Evolutionary conservation across 2,888 invertebrate genomes (phyloP), one percentile per base, ranked within the genome.

Genomic region (Drosophila fulvimacula): DNA sequence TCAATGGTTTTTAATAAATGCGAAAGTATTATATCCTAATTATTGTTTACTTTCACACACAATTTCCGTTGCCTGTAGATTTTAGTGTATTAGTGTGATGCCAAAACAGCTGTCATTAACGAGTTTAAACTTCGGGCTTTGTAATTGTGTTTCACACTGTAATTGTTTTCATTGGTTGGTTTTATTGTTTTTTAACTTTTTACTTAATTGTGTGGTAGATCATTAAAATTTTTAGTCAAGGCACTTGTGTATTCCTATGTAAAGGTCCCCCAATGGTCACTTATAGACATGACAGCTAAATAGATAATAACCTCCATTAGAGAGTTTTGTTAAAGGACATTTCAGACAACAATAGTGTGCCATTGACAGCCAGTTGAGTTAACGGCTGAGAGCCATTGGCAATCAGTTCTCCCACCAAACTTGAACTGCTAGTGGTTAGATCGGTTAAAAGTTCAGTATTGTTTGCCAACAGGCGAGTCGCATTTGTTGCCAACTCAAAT

Each of bases 211-310:
- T 53, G 17, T 66, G 41, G 46, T 57, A 42, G 15, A 58, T 46
- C 46, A 60, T 58, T 27, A 55, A 41, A 63, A 61, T 58, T 65
- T 59, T 66, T 64, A 59, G 36, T 63, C 57, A 76, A 82, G 88
- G 79, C 81, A 87, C 88, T 76, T 61, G n/a, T 61, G 11, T 38
- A 38, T 51, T 79, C 61, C 53, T 74, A 70, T 84, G 61, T 69
- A 81, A 69, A 86, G 44, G 44, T 73, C 70, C 64, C 64, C 71
- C 61, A 69, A 61, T 64, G 59, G 51, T 51, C 53, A 48, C 27
- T 30, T 46, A 71, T 55, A 66, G 67, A 68, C 76, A 82, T 82
- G 59, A 52, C 52, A 57, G 61, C 70, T 69, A 69, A 66, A 42
- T 81, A 53, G 52, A 39, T 75, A 17, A 62, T 30, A 75, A 30